phyloP scores from a whole-genome alignment of 2,888 invertebrate genomes.

The Archips crataeganus region DNA sequence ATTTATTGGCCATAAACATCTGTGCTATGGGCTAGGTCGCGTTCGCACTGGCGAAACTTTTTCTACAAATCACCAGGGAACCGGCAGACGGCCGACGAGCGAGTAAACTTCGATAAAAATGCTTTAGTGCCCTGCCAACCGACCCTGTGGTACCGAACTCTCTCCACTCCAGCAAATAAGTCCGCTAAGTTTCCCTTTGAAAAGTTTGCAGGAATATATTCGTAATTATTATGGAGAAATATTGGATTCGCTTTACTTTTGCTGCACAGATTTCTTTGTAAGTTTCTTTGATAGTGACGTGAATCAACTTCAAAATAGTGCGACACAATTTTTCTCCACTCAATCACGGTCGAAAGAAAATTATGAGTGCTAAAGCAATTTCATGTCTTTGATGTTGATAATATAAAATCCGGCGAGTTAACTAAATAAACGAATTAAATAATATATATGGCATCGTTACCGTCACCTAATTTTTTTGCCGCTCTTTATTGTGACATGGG shows the following conservation, averaged over 20 bases:
- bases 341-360: constrained; percentile 22
- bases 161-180: constrained; percentile 38
- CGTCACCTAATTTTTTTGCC: constrained; percentile 33
- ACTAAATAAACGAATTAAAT: constrained; percentile 9
- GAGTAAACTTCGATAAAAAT: constrained; percentile 61
- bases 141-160: constrained; percentile 44
- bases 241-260: constrained; percentile 13
- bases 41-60: constrained; percentile 54
- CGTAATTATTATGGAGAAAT: constrained; percentile 30
- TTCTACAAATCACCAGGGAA: constrained; percentile 61
- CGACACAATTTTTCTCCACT: constrained; percentile 6
- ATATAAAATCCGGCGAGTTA: constrained; percentile 20
- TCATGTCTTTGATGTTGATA: constrained; percentile 29
- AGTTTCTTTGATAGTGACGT: constrained; percentile 4
- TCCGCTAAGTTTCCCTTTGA: constrained; percentile 33
- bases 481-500: constrained; percentile 17
- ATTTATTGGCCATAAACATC: constrained; percentile 51
- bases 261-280: neutral
- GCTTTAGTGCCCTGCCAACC: constrained; percentile 51
- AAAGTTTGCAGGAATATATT: constrained; percentile 31
- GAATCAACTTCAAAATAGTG: neutral
- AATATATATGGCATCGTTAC: constrained; percentile 34
- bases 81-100: constrained; percentile 43
- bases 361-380: constrained; percentile 27
- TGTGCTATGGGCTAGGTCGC: constrained; percentile 49